Evolutionary conservation across 2,888 invertebrate species (phyloP).

Genomic region (Acanthococcus lagerstroemiae): DNA sequence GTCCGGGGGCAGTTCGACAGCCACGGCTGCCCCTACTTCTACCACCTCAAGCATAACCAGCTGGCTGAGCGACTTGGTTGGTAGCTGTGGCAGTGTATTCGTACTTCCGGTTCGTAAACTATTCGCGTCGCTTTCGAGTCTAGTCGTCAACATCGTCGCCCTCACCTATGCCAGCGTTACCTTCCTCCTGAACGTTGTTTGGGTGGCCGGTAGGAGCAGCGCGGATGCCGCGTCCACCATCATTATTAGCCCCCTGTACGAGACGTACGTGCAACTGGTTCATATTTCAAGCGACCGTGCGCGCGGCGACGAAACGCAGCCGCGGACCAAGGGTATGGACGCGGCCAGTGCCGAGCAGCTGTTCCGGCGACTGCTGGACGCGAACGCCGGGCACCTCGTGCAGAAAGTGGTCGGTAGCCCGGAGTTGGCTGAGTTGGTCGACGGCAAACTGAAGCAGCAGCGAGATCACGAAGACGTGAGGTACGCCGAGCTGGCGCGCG

Average conservation of each 20-base stretch:
- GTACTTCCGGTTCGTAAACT: neutral
- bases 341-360: neutral
- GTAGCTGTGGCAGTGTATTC: too few species aligned
- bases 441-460: conserved; percentile 4
- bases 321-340: too few species aligned
- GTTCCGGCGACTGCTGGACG: neutral
- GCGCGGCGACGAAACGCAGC: neutral
- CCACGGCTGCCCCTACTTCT: too few species aligned
- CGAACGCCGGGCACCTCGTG: neutral
- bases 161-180: conserved; percentile 5
- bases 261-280: neutral
- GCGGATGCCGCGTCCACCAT: neutral
- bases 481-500: neutral
- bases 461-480: too few species aligned
- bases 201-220: neutral
- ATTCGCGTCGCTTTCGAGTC: neutral
- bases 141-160: conserved; percentile 14
- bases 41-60: too few species aligned
- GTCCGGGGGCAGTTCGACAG: too few species aligned
- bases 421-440: conserved; percentile 13
- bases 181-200: conserved; percentile 13
- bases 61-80: too few species aligned
- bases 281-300: neutral
- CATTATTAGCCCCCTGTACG: conserved; percentile 1
- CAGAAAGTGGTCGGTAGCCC: conserved; percentile 1